These are phyloP conservation scores for Eristalinus sepulchralis DNA, from an alignment of 2,888 invertebrate genomes.

Conservation along the genomic window DNA sequence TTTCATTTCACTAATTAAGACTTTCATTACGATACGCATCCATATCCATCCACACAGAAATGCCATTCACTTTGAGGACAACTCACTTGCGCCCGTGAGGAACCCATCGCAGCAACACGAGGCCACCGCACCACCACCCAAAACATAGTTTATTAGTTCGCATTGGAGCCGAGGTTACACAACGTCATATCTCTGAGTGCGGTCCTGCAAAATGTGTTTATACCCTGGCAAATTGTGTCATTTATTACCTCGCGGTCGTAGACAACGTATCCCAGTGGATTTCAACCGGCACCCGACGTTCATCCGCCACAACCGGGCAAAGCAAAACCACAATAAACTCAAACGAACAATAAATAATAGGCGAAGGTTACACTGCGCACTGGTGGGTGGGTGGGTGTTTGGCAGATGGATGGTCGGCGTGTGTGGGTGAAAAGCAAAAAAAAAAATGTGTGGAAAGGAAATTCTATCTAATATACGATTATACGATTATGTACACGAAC, in stretches of 20 bases:
- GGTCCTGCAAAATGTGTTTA: slow-evolving; percentile 57
- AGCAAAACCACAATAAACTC: slow-evolving; percentile 55
- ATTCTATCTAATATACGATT: slow-evolving; percentile 58
- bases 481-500: slow-evolving; percentile 45
- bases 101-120: neutral
- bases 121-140: neutral
- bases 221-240: slow-evolving; percentile 62
- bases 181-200: slow-evolving; percentile 61
- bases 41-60: slow-evolving; percentile 24
- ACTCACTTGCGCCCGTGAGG: neutral
- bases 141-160: slow-evolving; percentile 39
- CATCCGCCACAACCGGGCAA: neutral
- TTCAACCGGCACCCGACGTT: neutral
- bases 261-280: slow-evolving; percentile 41
- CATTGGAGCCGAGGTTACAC: slow-evolving; percentile 52
- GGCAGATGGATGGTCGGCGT: neutral
- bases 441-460: slow-evolving; percentile 11
- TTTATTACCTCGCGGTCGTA: slow-evolving; percentile 67
- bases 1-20: slow-evolving; percentile 30
- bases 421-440: neutral
- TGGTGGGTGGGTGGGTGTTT: neutral
- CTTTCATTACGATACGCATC: slow-evolving; percentile 8
- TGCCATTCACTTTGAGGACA: slow-evolving; percentile 2
- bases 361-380: slow-evolving; percentile 30
- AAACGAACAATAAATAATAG: slow-evolving; percentile 62